Conservation (phyloP, 2,888 invertebrate species). For the Harpalus rubripes region DNA sequence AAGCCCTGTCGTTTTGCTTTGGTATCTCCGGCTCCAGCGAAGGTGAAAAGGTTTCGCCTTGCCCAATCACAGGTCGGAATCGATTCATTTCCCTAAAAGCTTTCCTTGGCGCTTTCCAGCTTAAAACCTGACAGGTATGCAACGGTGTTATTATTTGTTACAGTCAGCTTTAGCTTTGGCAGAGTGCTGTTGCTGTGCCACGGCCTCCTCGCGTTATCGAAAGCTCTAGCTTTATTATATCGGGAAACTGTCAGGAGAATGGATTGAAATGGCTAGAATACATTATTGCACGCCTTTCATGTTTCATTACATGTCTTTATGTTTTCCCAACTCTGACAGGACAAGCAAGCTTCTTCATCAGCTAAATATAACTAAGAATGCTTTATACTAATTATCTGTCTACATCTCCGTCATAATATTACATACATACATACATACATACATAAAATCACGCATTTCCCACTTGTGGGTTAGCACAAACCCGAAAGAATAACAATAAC, state of each 20-base stretch:
- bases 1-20: neutral
- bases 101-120: slow-evolving; percentile 37
- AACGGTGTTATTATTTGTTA: slow-evolving; percentile 54
- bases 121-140: slow-evolving; percentile 51
- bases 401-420: neutral
- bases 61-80: slow-evolving; percentile 23
- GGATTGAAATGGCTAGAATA: slow-evolving; percentile 55
- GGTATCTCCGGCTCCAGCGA: neutral
- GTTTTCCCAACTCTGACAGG: neutral
- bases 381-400: neutral
- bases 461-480: too few relatives aligned
- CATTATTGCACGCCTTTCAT: slow-evolving; percentile 52
- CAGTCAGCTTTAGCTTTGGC: slow-evolving; percentile 27
- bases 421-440: too few relatives aligned
- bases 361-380: slow-evolving; percentile 1
- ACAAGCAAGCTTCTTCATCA: neutral
- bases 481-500: too few relatives aligned
- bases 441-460: too few relatives aligned
- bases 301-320: slow-evolving; percentile 55
- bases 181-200: slow-evolving; percentile 41
- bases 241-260: slow-evolving; percentile 56
- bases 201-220: slow-evolving; percentile 40
- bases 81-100: slow-evolving; percentile 59
- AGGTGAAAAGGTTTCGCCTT: neutral
- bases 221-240: slow-evolving; percentile 50